Base-by-base conservation (phyloP, 2,797 vertebrate genomes). In the Harpagifer antarcticus region DNA sequence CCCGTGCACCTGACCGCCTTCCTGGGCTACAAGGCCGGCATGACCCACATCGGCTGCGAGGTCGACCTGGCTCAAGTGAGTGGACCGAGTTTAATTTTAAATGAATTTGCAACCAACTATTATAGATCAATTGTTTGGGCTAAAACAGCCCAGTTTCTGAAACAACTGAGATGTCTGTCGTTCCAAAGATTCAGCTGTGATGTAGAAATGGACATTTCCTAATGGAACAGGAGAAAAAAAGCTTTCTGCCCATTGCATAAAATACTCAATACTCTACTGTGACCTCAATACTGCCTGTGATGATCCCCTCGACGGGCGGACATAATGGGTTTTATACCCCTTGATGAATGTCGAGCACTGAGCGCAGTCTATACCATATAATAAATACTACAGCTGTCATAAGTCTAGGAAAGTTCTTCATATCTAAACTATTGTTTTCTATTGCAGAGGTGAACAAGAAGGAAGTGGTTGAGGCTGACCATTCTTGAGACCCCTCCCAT, bases 21-120 rank as follows among this genome's bases (percentile, higher is more conserved):
- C 88, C 90, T 99, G 65, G 98, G 98, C 13, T 99, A 99, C 94
- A 99, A 99, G 86, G 97, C 98, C 17, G 98, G 98, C 92, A 99
- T 99, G 98, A 99, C 98, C 0, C 98, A 99, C 93, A 98, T 99
- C 0, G 98, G 99, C 16, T 96, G 97, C 0, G 98, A 99, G 81
- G 98, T 99, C 0, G 98, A 65, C 97, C 98, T 12, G 98, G 98
- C n/a, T 99, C 98, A 49, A 99, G 98, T 99, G 91, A 10, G 98
- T 85, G 13, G 1, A 50, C 1, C 4, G 10, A n/a, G 23, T 27
- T 44, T 0, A 17, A 2, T 1, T 33, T 2, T 15, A n/a, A 16
- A 23, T 17, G 4, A 8, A 33, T 5, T 8, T 33, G 33, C 23
- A 27, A 0, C 5, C 2, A 23, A 23, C 23, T 23, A 23, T 23